Evolutionary conservation across 2,113 vertebrate genomes (phyloP).

Genomic region (Nycticryphes semicollaris): DNA sequence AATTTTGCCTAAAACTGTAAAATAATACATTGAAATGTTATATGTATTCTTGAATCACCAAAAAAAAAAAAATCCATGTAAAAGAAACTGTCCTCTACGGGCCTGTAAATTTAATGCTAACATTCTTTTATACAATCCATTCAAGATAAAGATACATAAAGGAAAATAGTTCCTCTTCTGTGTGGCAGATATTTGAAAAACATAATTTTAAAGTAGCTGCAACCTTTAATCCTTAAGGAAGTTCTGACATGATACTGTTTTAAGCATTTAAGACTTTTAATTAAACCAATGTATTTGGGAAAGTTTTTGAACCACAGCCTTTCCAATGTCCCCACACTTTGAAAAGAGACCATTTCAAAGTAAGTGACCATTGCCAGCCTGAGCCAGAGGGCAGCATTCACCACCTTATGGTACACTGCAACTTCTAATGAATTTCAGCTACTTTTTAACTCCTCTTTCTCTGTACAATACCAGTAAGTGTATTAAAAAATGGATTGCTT

Average conservation of each 20-base stretch:
- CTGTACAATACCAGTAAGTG: not conserved
- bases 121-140: not conserved
- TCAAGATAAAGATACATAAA: not conserved
- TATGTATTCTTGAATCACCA: not conserved
- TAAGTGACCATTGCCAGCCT: constrained; percentile 46
- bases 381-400: constrained; percentile 66
- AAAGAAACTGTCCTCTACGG: not conserved
- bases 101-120: not conserved
- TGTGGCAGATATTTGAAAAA: not conserved
- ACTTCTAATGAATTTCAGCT: not conserved
- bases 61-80: not conserved
- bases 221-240: not conserved
- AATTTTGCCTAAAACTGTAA: constrained; percentile 6
- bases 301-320: not conserved
- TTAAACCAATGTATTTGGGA: not conserved
- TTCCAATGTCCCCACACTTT: not conserved
- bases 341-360: not conserved
- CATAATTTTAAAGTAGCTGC: not conserved
- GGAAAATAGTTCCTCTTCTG: not conserved
- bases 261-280: not conserved
- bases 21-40: not conserved
- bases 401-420: not conserved
- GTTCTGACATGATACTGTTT: not conserved
- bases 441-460: not conserved
- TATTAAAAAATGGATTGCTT: not conserved